These are phyloP conservation scores for Lysandra coridon DNA, from an alignment of 2,888 invertebrate genomes.

Conservation along the genomic window DNA sequence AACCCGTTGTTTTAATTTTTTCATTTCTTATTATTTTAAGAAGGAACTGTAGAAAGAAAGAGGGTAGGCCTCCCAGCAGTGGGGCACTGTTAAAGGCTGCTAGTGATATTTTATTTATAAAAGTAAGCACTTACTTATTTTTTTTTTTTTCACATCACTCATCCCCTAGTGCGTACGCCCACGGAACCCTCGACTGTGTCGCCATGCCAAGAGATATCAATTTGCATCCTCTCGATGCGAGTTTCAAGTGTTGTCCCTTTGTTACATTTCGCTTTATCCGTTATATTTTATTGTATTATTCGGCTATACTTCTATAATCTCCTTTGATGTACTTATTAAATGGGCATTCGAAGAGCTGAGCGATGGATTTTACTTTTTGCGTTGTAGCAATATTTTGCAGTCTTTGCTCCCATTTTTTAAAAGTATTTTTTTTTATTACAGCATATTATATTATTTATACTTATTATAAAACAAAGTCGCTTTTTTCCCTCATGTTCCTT, in stretches of 20 bases:
- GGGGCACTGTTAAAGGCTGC: no score
- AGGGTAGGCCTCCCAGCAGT: no score
- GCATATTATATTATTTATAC: no score
- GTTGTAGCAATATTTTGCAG: neutral
- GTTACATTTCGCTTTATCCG: constrained; percentile 63
- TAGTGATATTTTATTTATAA: no score
- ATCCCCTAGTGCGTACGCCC: neutral
- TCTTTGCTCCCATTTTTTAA: no score
- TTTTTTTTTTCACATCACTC: neutral
- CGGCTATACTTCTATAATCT: constrained; percentile 35
- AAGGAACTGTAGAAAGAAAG: no score
- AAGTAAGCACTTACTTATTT: neutral
- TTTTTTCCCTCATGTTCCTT: no score
- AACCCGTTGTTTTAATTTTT: no score
- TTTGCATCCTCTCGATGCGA: constrained; percentile 67
- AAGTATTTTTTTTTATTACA: no score
- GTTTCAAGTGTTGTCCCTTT: constrained; percentile 68
- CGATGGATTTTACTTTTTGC: neutral
- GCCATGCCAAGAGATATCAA: constrained; percentile 66
- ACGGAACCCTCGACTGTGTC: constrained; percentile 52
- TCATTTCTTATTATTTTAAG: no score
- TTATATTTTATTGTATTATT: constrained; percentile 46
- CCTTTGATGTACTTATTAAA: constrained; percentile 14
- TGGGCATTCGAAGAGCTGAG: neutral
- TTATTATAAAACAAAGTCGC: no score